Base-by-base conservation (phyloP, 2,113 vertebrate genomes). In the Verasper variegatus region DNA sequence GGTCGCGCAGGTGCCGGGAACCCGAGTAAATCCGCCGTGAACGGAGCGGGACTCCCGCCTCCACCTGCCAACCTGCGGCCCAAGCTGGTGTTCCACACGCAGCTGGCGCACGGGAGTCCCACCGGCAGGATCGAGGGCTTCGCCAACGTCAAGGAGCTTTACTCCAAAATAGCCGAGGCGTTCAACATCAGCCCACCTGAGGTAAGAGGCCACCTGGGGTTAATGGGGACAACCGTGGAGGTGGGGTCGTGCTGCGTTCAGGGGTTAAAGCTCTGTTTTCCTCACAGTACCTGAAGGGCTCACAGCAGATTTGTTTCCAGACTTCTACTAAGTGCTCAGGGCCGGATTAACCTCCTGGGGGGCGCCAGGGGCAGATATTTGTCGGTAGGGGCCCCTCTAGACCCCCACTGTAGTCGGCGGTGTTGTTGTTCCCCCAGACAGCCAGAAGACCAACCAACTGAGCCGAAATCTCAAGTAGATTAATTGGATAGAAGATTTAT, bases 51-150 rank as follows among this genome's bases (percentile, higher is more conserved):
- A 9, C 92, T 94, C 37, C 89, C 89, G 26, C 89, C 92, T 6
- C 89, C 87, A 58, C 91, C 94, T 31, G 77, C 80, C 64, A 76
- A 60, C 89, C 92, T 82, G 73, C 91, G 93, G 47, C 95, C 93
- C 83, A 95, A 88, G 70, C 92, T 96, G 81, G 95, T 95, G 17
- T 98, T 98, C 88, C 95, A 97, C 91, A 93, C 97, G 84, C 97
- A 98, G 93, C 95, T 98, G 74, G 97, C 97, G 3, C 97, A 97
- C 91, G 97, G 96, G 65, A 98, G 96, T 88, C 94, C 95, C 90
- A 97, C 97, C 11, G 96, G 95, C 82, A 90, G 95, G 65, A 95
- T 98, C 83, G 95, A 97, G 91, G 95, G 95, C 0, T 98, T 99
- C 88, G 45, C 89, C 74, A 98, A 95, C 86, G 94, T 97, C 71